phyloP scores from a whole-genome alignment of 2,113 vertebrate species.

The Mustelus asterias region DNA sequence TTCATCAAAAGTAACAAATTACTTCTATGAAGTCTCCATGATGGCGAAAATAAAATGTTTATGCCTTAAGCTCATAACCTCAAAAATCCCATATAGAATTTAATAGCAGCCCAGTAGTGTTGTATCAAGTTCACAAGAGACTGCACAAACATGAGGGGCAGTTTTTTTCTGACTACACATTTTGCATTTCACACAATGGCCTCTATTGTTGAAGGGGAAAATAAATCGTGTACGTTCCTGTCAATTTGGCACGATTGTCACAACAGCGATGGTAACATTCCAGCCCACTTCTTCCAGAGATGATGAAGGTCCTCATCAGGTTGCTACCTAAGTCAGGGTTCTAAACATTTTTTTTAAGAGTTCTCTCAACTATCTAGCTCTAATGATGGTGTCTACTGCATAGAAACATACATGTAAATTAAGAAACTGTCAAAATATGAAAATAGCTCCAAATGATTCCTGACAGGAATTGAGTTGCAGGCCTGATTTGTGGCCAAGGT shows the following conservation, averaged over 20 bases:
- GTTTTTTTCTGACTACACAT: background rate
- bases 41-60: background rate
- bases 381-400: background rate
- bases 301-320: background rate
- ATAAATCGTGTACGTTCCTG: background rate
- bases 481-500: background rate
- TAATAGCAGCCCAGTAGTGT: slow-evolving; percentile 9
- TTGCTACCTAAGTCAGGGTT: background rate
- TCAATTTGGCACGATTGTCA: background rate
- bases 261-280: background rate
- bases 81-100: background rate
- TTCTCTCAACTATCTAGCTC: background rate
- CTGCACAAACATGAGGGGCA: background rate
- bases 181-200: slow-evolving; percentile 8
- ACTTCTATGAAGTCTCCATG: background rate
- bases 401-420: background rate
- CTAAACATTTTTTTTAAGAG: background rate
- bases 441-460: background rate
- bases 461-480: background rate
- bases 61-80: slow-evolving; percentile 1
- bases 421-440: background rate
- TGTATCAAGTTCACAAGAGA: background rate
- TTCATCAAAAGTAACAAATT: slow-evolving; percentile 20
- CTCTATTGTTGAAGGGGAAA: background rate
- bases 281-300: background rate